Evolutionary conservation across 2,888 invertebrate genomes (phyloP), one percentile per base, ranked within the genome.

Genomic region (Ennomos fuscantarius): DNA sequence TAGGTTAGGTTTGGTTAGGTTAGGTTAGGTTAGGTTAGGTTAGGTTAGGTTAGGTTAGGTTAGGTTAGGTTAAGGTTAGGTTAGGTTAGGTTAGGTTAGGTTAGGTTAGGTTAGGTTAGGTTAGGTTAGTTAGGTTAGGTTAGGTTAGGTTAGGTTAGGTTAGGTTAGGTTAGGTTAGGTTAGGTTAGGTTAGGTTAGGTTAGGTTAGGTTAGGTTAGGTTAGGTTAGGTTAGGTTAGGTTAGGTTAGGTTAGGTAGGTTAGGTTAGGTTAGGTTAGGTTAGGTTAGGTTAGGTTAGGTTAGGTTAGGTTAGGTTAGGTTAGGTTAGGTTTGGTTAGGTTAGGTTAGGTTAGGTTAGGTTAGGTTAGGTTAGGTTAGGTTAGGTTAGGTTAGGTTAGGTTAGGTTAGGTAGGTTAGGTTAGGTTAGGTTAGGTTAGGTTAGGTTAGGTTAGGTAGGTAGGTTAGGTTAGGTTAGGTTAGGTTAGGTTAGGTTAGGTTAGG

Each of bases 101-200:
- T 57, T 55, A 48, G 54, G 55, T 58, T 58, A 55, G 58, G 59
- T 62, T 62, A 58, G 58, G 62, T 58, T 59, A 62, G 45, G 56
- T 56, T 51, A 51, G 50, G 56, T 50, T 50, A 44, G 50, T 13
- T 46, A 37, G 37, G 55, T 53, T 55, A 59, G 52, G 62, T 62
- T 58, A 62, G 57, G 62, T 62, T 62, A 58, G 55, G 62, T 62
- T 62, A 58, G 57, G 61, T 62, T 62, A 57, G 55, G 61, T 61
- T 61, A 61, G 57, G 56, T 57, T 58, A 55, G 43, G 55, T 44
- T 55, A 53, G 45, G 56, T 53, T 56, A 46, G 50, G 53, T 50
- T 58, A 58, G 52, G 52, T 53, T 52, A 53, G 40, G 48, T 57
- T 52, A 53, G 44, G 50, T 54, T 46, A 50, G 45, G 55, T 51